Conservation (phyloP, 2,113 vertebrate genomes). For the Genyomyrus donnyi region DNA sequence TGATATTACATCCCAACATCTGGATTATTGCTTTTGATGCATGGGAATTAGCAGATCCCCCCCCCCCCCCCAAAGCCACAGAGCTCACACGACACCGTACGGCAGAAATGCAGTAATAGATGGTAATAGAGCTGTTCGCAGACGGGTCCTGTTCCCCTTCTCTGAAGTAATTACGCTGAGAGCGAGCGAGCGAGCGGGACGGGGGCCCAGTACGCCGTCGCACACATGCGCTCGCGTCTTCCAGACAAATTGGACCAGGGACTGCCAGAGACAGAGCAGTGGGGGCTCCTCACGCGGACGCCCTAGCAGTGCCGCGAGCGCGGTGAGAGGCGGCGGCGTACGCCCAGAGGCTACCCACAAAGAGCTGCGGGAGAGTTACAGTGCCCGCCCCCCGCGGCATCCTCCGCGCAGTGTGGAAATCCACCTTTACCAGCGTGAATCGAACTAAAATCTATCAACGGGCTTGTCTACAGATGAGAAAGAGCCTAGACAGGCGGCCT, state of each 20-base stretch:
- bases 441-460: constrained; percentile 49
- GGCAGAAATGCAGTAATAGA: constrained; percentile 31
- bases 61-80: constrained; percentile 23
- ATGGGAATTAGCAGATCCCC: constrained; percentile 84
- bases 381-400: background rate
- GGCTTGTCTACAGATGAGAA: constrained; percentile 49
- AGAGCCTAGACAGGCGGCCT: constrained; percentile 32
- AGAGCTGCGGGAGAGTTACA: background rate
- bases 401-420: background rate
- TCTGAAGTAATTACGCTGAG: constrained; percentile 39
- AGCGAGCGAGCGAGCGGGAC: background rate
- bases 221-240: background rate
- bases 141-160: constrained; percentile 19
- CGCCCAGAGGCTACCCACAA: background rate
- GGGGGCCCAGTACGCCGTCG: background rate
- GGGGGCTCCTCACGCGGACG: background rate
- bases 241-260: background rate
- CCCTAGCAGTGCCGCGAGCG: background rate
- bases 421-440: background rate
- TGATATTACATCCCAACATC: constrained; percentile 93
- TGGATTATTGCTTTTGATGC: constrained; percentile 97
- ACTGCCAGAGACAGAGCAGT: background rate
- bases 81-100: constrained; percentile 31
- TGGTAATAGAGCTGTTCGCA: background rate
- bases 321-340: background rate